These are phyloP conservation scores for Tichodroma muraria DNA, from an alignment of 2,113 vertebrate genomes.

Conservation along the genomic window DNA sequence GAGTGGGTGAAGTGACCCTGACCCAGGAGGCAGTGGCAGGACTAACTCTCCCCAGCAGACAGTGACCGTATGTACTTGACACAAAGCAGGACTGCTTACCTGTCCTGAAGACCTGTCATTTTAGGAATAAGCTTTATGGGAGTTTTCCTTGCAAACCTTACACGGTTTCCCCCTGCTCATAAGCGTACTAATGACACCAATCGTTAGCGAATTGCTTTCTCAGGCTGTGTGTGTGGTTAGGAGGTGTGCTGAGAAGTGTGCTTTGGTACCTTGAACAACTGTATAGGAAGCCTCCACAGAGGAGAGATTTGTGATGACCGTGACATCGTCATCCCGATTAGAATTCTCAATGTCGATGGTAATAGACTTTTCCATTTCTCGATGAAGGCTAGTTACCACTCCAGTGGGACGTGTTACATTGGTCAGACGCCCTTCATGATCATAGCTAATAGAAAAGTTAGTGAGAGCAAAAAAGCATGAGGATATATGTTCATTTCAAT, in stretches of 20 bases:
- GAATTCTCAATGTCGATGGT: slow-evolving; percentile 99
- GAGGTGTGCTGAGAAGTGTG: background rate
- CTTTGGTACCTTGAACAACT: slow-evolving; percentile 90
- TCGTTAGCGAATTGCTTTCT: background rate
- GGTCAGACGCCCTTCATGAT: slow-evolving; percentile 95
- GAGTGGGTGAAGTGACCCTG: background rate
- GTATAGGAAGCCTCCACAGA: slow-evolving; percentile 98
- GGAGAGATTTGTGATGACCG: slow-evolving; percentile 97
- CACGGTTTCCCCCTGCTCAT: background rate
- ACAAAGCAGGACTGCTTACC: background rate
- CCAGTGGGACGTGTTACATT: slow-evolving; percentile 97
- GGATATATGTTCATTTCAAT: slow-evolving; percentile 51
- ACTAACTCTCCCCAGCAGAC: background rate
- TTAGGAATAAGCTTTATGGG: slow-evolving; percentile 4
- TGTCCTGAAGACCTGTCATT: slow-evolving; percentile 35
- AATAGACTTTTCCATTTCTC: slow-evolving; percentile 98
- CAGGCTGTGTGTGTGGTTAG: slow-evolving; percentile 10
- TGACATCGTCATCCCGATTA: slow-evolving; percentile 95
- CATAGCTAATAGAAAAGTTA: slow-evolving; percentile 82
- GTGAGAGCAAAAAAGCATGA: slow-evolving; percentile 56
- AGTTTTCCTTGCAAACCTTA: background rate
- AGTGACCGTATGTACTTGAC: background rate
- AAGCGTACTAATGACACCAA: background rate
- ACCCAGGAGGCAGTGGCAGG: background rate
- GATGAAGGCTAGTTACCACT: slow-evolving; percentile 94